Evolutionary conservation across 2,888 invertebrate species (phyloP).

Genomic region (Phalera bucephala): DNA sequence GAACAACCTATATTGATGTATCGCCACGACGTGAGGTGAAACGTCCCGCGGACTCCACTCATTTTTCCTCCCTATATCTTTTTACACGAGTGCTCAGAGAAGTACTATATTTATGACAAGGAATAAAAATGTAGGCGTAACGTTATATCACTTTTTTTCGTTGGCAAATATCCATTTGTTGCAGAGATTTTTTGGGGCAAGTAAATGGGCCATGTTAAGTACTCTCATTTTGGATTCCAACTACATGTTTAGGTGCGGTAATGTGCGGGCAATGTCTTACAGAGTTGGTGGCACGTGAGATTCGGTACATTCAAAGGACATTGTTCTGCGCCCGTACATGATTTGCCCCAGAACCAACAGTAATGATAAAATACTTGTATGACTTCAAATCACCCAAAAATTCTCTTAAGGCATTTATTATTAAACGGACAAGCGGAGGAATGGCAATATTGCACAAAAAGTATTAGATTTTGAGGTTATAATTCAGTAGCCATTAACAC

Average conservation of each 20-base stretch:
- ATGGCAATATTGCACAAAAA: too few species aligned
- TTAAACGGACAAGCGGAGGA: too few species aligned
- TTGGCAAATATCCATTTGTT: constrained; percentile 1
- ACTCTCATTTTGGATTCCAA: not conserved
- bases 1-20: constrained; percentile 19
- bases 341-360: too few species aligned
- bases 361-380: too few species aligned
- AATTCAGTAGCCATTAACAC: too few species aligned
- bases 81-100: constrained; percentile 4
- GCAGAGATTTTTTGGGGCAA: not conserved
- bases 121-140: constrained; percentile 1
- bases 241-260: not conserved
- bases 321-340: too few species aligned
- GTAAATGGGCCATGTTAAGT: not conserved
- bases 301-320: too few species aligned
- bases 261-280: too few species aligned
- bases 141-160: not conserved
- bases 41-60: constrained; percentile 3
- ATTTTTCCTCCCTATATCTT: constrained; percentile 8
- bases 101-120: not conserved
- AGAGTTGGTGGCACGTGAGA: too few species aligned
- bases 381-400: too few species aligned
- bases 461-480: too few species aligned
- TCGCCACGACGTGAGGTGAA: constrained; percentile 10
- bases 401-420: too few species aligned